Evolutionary conservation across 2,888 invertebrate genomes (phyloP).

Genomic region (Patella pellucida): DNA sequence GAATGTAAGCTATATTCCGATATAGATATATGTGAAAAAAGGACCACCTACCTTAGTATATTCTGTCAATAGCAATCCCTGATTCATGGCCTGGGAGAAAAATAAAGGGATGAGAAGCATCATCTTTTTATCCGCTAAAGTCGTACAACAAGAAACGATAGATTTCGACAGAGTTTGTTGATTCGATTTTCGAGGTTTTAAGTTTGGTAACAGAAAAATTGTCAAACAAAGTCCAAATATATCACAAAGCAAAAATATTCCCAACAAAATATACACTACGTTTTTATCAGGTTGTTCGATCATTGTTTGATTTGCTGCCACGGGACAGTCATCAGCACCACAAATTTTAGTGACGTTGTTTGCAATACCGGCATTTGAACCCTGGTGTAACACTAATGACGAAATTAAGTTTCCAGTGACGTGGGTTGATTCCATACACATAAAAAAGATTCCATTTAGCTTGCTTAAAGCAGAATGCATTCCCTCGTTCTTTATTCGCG

Average conservation of each 20-base stretch:
- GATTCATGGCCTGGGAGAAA: slow-evolving; percentile 58
- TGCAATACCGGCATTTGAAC: slow-evolving; percentile 23
- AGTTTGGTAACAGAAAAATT: slow-evolving; percentile 42
- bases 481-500: slow-evolving; percentile 37
- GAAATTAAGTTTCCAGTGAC: slow-evolving; percentile 60
- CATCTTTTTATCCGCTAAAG: slow-evolving; percentile 42
- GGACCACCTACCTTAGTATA: slow-evolving; percentile 59
- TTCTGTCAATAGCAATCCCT: slow-evolving; percentile 59
- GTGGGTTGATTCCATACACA: slow-evolving; percentile 53
- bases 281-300: slow-evolving; percentile 39
- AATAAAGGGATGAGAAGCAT: slow-evolving; percentile 57
- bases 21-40: too few relatives aligned
- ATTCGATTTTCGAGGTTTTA: slow-evolving; percentile 21
- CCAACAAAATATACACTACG: slow-evolving; percentile 50
- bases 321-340: slow-evolving; percentile 47
- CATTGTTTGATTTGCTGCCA: slow-evolving; percentile 32
- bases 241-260: slow-evolving; percentile 49
- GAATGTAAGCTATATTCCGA: too few relatives aligned
- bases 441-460: slow-evolving; percentile 60
- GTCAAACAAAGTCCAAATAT: slow-evolving; percentile 49
- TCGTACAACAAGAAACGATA: slow-evolving; percentile 38
- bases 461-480: slow-evolving; percentile 46
- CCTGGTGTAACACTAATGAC: slow-evolving; percentile 51
- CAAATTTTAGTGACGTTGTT: slow-evolving; percentile 42
- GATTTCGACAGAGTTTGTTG: slow-evolving; percentile 31